A percentile compares a stretch with the other conserved stretches of the same genome.
Conservation (phyloP, 2,888 invertebrate species). For the Adineta ricciae region DNA sequence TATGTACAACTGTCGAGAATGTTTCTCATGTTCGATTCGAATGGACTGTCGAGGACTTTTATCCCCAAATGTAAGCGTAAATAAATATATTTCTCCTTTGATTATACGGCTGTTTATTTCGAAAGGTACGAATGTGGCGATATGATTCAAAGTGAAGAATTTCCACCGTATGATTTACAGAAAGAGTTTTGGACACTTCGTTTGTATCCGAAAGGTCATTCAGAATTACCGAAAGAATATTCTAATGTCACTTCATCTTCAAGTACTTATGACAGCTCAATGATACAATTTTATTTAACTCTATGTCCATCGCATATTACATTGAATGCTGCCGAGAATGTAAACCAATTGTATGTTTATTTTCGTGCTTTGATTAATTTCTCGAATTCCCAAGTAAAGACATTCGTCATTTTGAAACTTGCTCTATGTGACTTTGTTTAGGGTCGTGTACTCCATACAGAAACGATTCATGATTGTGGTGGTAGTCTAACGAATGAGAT, state of each 20-base stretch:
- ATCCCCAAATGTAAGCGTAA: slow-evolving; percentile 4
- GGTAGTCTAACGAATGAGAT: neutral
- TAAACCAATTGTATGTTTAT: neutral
- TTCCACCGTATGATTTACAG: slow-evolving; percentile 21
- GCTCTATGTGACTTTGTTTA: neutral
- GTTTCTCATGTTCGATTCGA: slow-evolving; percentile 20
- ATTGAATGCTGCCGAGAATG: neutral
- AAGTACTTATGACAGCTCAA: neutral
- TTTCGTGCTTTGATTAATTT: slow-evolving; percentile 2
- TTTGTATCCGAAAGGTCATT: slow-evolving; percentile 15
- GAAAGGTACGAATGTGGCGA: slow-evolving; percentile 20
- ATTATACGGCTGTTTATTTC: too few species aligned
- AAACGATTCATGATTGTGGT: neutral
- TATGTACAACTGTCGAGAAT: slow-evolving; percentile 14
- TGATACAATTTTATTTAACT: neutral
- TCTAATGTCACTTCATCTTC: neutral
- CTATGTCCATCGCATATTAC: slow-evolving; percentile 3
- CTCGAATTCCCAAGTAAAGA: neutral
- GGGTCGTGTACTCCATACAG: neutral
- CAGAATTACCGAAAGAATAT: neutral
- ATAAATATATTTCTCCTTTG: too few species aligned
- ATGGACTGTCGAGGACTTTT: slow-evolving; percentile 11
- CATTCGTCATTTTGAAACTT: too few species aligned
- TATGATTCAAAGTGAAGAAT: slow-evolving; percentile 23
- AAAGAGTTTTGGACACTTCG: slow-evolving; percentile 19